These are phyloP conservation scores for Astur gentilis DNA, from an alignment of 2,113 vertebrate genomes.

Conservation along the genomic window DNA sequence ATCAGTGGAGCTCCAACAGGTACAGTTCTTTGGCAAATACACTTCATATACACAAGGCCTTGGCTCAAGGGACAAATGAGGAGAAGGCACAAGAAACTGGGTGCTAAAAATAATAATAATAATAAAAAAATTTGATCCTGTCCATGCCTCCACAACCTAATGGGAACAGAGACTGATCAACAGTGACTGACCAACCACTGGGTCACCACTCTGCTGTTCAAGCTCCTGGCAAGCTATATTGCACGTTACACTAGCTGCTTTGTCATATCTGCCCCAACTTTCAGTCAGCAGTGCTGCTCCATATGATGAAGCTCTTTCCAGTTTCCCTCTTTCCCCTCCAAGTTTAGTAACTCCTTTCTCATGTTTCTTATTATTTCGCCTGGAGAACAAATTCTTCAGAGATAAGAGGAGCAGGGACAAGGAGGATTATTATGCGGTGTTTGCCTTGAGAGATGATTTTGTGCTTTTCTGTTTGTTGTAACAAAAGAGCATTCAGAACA, in stretches of 20 bases:
- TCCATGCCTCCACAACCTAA: neutral
- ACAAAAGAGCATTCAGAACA: slow-evolving; percentile 57
- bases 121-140: neutral
- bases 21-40: neutral
- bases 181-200: neutral
- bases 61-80: neutral
- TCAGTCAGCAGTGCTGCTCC: neutral
- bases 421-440: neutral
- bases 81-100: neutral
- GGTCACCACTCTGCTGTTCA: neutral
- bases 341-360: neutral
- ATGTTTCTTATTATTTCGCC: slow-evolving; percentile 31
- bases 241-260: neutral
- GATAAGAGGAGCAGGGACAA: slow-evolving; percentile 35
- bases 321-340: neutral
- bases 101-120: neutral
- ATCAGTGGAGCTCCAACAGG: neutral
- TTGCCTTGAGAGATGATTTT: slow-evolving; percentile 41
- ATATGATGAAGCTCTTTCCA: neutral
- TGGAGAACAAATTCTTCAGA: slow-evolving; percentile 51
- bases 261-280: neutral
- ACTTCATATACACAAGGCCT: neutral
- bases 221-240: neutral
- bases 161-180: neutral
- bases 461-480: slow-evolving; percentile 47